Conservation (phyloP, 2,797 vertebrate genomes). For the Poecile montanus region DNA sequence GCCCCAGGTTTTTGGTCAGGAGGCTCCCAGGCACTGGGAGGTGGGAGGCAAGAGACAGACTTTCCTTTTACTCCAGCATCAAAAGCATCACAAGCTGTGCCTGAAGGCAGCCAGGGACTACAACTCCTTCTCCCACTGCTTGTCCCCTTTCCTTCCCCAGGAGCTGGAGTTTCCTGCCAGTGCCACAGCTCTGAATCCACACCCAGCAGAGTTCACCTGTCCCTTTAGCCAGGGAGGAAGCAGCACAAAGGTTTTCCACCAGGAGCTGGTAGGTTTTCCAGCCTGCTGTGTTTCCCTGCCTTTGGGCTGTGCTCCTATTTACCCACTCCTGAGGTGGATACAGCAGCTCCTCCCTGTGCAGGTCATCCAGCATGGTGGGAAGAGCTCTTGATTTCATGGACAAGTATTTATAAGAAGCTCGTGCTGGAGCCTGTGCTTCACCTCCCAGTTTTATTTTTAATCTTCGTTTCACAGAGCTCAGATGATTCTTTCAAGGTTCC, state of each 20-base stretch:
- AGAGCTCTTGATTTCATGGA: neutral
- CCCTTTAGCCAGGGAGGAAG: rapidly evolving
- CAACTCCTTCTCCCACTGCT: neutral
- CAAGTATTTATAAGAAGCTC: neutral
- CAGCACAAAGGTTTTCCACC: rapidly evolving
- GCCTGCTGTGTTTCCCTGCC: neutral
- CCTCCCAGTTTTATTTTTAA: slow-evolving; percentile 53
- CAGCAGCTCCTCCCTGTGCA: neutral
- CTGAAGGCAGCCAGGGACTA: neutral
- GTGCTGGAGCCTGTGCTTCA: neutral
- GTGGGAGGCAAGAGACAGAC: neutral
- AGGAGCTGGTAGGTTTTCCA: neutral
- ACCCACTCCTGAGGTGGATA: too few relatives aligned
- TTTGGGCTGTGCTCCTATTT: neutral
- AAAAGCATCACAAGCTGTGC: neutral
- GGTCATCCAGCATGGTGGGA: rapidly evolving
- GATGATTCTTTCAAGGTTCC: slow-evolving; percentile 40
- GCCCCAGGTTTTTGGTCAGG: neutral
- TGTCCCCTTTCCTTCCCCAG: neutral
- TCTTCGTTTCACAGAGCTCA: slow-evolving; percentile 20
- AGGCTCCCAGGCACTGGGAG: rapidly evolving
- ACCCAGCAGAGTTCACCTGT: neutral
- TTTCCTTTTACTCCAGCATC: rapidly evolving
- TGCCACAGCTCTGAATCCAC: neutral
- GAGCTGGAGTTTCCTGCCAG: neutral